Evolutionary conservation across 1,140 invertebrate genomes (phyloP), one percentile per base, ranked within the genome.

Genomic region (Tribolium castaneum): DNA sequence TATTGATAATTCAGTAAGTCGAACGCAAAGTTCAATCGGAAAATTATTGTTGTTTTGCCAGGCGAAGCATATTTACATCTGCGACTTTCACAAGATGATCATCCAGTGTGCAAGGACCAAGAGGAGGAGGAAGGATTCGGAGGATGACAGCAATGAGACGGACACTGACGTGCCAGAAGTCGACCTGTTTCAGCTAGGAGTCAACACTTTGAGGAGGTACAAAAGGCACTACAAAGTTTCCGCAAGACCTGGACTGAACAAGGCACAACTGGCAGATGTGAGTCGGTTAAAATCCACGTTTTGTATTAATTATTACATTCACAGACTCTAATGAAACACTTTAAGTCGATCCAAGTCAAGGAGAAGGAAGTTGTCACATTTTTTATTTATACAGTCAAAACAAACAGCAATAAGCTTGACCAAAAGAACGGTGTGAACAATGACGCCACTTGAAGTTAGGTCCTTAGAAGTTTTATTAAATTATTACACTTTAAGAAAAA

Each of bases 361-460:
- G 97, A 99, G 87, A 99, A 98, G 85, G 97, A 99, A 87, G 94
- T 96, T 19, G 88, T 98, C 10, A 97, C 97, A n/a, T 97, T 94
- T 84, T 99, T 99, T 86, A 96, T 99, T 81, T 98, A 98, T 85
- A 98, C 95, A 87, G 95, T 98, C 0, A 99, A 98, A 90, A 96
- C 94, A 74, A 97, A 97, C 88, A 93, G 94, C 62, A 97, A 97
- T 85, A 97, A 97, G 87, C 88, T 97, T 80, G 96, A 97, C 87
- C 95, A 96, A 86, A 96, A 95, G 85, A 96, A 95, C 89, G 94
- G 94, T 78, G 89, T 93, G 56, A 92, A 89, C 83, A 91, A 88
- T 78, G 92, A 93, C 79, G 81, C 89, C 5, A 89, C 89, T 82
- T 90, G 89, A 87, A 54, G 12, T 75, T 77, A 30, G 70, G 9